Evolutionary conservation across 2,113 vertebrate species (phyloP).

Genomic region (Chamaea fasciata): DNA sequence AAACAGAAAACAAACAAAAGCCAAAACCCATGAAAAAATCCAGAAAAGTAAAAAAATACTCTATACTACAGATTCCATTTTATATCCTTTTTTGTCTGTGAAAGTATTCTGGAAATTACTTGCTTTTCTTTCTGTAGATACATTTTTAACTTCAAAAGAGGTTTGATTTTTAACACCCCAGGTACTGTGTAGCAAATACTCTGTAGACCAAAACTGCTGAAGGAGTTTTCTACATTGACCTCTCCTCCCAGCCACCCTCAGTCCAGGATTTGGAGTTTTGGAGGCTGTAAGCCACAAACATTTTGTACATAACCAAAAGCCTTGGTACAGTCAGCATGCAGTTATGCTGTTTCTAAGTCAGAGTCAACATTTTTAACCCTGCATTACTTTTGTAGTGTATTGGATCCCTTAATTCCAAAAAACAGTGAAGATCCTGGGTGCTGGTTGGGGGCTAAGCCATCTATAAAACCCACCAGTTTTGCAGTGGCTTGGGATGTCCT

Average conservation of each 20-base stretch:
- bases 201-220: neutral
- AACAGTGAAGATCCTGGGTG: neutral
- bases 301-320: neutral
- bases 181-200: neutral
- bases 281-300: neutral
- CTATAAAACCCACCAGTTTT: neutral
- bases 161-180: neutral
- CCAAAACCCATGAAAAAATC: neutral
- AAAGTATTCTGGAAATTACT: neutral
- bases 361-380: neutral
- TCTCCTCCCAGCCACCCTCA: neutral
- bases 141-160: neutral
- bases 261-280: neutral
- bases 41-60: neutral
- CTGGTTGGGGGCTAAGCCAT: neutral
- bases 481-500: neutral
- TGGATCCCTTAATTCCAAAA: neutral
- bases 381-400: neutral
- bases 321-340: neutral
- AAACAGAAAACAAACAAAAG: neutral
- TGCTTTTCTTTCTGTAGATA: neutral
- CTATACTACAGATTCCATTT: neutral
- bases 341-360: neutral
- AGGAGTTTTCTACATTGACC: neutral
- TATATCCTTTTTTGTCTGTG: neutral